Conservation (phyloP, 2,888 invertebrate species). For the Caenorhabditis sp. region DNA sequence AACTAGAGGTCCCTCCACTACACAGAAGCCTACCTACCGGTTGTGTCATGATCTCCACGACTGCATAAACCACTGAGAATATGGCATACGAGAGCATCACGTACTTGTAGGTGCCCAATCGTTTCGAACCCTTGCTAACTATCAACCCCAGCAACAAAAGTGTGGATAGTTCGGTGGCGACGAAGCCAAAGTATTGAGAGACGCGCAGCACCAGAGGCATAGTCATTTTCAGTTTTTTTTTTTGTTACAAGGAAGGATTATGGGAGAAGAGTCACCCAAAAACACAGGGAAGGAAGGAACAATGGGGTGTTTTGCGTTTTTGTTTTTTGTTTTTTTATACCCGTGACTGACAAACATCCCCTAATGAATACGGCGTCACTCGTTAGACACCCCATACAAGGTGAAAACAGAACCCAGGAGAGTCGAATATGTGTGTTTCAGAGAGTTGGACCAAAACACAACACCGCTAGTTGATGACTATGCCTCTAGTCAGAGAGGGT, state of each 20-base stretch:
- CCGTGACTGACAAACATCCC: background rate
- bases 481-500: no score
- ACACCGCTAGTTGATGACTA: no score
- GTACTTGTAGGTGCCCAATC: constrained; percentile 35
- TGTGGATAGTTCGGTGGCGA: constrained; percentile 21
- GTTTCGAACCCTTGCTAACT: constrained; percentile 8
- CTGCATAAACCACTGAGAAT: constrained; percentile 27
- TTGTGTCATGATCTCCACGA: constrained; percentile 26
- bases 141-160: constrained; percentile 9
- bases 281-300: no score
- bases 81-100: constrained; percentile 34
- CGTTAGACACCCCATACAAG: no score
- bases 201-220: constrained; percentile 9
- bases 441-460: no score
- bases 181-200: constrained; percentile 29
- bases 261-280: no score
- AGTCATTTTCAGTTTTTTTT: background rate
- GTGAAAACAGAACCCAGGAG: no score
- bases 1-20: no score
- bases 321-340: background rate
- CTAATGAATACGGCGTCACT: no score
- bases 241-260: no score
- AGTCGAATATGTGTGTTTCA: no score
- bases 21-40: constrained; percentile 38
- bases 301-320: no score